Conservation (phyloP, 1,140 invertebrate species). For the Dendrolimus kikuchii region DNA sequence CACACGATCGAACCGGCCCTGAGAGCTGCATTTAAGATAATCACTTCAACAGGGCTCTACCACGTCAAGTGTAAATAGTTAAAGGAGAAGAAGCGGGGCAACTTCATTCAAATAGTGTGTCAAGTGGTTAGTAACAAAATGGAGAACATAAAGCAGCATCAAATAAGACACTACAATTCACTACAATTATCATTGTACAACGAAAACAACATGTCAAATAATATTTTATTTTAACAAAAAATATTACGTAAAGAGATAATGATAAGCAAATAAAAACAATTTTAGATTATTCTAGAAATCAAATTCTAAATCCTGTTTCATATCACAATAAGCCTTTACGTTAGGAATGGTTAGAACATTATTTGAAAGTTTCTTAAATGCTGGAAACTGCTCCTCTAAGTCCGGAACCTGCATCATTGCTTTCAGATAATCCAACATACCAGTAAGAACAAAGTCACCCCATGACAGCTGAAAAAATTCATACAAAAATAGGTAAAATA, state of each 20-base stretch:
- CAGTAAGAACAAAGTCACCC: constrained; percentile 76
- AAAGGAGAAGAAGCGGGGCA: too few species aligned
- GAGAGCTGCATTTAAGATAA: too few species aligned
- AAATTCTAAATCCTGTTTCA: constrained; percentile 3
- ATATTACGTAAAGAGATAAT: not conserved
- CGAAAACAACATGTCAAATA: too few species aligned
- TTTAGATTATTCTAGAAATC: not conserved
- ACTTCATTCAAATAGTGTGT: too few species aligned
- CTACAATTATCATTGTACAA: too few species aligned
- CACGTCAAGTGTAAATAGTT: too few species aligned
- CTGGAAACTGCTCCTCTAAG: constrained; percentile 57
- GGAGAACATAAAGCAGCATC: too few species aligned
- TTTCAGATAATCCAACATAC: constrained; percentile 74
- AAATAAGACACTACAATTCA: too few species aligned
- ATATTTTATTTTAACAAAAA: not conserved
- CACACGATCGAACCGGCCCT: too few species aligned
- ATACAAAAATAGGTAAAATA: not conserved
- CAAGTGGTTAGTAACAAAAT: too few species aligned
- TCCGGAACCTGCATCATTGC: constrained; percentile 71
- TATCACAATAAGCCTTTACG: constrained; percentile 25
- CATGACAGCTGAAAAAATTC: constrained; percentile 72
- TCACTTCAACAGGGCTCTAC: too few species aligned
- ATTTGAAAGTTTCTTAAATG: constrained; percentile 24
- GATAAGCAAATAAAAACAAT: not conserved
- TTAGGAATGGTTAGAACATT: constrained; percentile 23